Base-by-base conservation (phyloP, 2,797 vertebrate genomes). In the Squalus acanthias region DNA sequence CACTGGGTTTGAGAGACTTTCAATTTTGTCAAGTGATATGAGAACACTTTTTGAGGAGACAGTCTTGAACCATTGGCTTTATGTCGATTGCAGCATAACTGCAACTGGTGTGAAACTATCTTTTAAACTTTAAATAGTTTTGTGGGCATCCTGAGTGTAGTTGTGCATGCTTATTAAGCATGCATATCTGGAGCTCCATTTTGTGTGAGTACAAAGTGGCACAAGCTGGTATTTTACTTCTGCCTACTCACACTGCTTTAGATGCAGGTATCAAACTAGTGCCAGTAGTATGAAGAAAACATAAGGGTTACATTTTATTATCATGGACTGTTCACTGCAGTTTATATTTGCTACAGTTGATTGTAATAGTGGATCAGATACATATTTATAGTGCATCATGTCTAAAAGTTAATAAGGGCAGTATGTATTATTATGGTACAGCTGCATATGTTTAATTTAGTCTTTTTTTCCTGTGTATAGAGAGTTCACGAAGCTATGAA, bases 401-500 rank as follows among this genome's bases (percentile, higher is more conserved):
- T n/a, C 3, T n/a, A 65, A n/a, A 72, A 50, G 8, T 50, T 53
- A 89, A 29, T 57, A 53, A 76, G 57, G 7, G 22, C 26, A n/a
- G 70, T 74, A 8, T 72, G 24, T 12, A 57, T 95, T 72, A 46
- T 70, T 70, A 1, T 26, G 46, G 26, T 33, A 74, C 46, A 53
- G 65, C 60, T 91, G 57, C 53, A 91, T 9, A 91, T 91, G 26
- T 69, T 95, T 57, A 95, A 17, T 53, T 5, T 33, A 15, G 33
- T 95, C 46, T 95, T 20, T 63, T 57, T 57, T 95, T 50, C 53
- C 22, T 57, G 4, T n/a, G 0, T 97, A 46, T 97, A 99, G 99
- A 99, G 97, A 98, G 97, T 99, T 96, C 98, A 99, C 0, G 98
- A 99, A 95, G 97, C 98, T 67, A 98, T 99, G 97, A 98, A 98